Conservation (phyloP, 2,113 vertebrate genomes). For the Circaetus gallicus region DNA sequence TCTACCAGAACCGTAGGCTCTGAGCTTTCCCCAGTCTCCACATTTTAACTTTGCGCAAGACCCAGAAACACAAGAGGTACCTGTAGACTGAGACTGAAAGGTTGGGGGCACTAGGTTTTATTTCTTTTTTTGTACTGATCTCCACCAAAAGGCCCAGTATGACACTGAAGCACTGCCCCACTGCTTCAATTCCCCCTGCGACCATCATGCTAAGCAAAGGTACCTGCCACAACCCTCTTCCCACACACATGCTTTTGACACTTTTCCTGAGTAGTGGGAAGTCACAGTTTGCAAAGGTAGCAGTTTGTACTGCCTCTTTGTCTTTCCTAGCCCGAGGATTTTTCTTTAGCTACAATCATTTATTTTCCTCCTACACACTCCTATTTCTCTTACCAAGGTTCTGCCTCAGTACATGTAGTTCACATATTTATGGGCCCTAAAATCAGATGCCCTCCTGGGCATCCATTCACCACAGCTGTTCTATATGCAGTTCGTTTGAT, state of each 20-base stretch:
- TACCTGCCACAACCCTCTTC: neutral
- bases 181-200: neutral
- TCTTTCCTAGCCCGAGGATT: neutral
- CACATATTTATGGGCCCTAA: neutral
- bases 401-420: neutral
- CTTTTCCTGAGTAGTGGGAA: neutral
- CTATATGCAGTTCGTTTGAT: neutral
- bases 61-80: neutral
- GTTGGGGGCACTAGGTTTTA: rapidly evolving
- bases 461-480: neutral
- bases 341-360: neutral
- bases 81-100: neutral
- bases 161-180: neutral
- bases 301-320: neutral
- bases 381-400: neutral
- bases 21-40: neutral
- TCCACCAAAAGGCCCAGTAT: neutral
- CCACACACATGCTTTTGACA: neutral
- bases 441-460: neutral
- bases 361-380: neutral
- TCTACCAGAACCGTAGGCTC: neutral
- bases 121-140: neutral
- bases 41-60: neutral
- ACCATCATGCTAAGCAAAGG: neutral
- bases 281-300: neutral